Base-by-base conservation (phyloP, 2,113 vertebrate species). In the Calyptomena viridis region DNA sequence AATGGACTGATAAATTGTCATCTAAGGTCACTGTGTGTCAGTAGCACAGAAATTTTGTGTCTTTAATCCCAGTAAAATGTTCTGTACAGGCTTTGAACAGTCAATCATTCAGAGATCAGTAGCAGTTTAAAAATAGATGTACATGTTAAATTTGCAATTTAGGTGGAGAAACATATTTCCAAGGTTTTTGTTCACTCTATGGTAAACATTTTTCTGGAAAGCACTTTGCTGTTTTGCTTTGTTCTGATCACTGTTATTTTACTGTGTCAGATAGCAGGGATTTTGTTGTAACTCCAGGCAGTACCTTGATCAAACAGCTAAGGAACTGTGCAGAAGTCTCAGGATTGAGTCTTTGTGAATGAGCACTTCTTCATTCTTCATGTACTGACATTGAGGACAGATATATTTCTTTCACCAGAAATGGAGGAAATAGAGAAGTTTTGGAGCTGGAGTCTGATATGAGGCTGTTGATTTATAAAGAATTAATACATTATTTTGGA, bases 1-100 rank as follows among this genome's bases (percentile, higher is more conserved):
- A 74, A 71, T 1, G 15, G 42, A 44, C 44, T 39, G 44, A 68
- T 50, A 76, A 84, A 33, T 63, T 68, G 14, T 80, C 24, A 66
- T 8, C 4, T 28, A 4, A 69, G 40, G 5, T 84, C 0, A 0
- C 46, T 69, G 30, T 55, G 23, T 49, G 66, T 80, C 60, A 52
- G 8, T n/a, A 60, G 39, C 40, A 53, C 18, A 37, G 60, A 84
- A n/a, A 4, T 40, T 74, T 24, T 66, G 3, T 76, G 7, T 13
- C 75, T 91, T 69, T 80, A 80, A 60, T 83, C 24, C 21, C 53
- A 47, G 18, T 56, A 24, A 84, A 79, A 71, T 71, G 60, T 60
- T 83, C n/a, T 68, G 22, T 62, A 27, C 5, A 40, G 24, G 3
- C 30, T 73, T 82, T 83, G 46, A 60, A 35, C 35, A 62, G 35